Percentiles rank a stretch among this genome's conserved stretches.
phyloP scores from a whole-genome alignment of 2,888 invertebrate genomes.

The Agriopis leucophaearia region DNA sequence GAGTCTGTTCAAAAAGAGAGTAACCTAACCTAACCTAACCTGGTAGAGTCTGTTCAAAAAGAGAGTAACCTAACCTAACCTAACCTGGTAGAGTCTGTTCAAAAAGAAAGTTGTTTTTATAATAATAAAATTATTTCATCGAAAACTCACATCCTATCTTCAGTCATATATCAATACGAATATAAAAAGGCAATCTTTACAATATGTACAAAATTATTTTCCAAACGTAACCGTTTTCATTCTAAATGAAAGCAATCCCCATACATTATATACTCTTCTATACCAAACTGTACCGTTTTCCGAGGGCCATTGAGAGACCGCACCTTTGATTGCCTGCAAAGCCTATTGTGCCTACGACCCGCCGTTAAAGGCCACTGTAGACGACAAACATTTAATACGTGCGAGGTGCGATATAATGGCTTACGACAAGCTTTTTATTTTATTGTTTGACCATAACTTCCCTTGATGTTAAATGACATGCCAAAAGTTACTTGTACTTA shows the following conservation, averaged over 20 bases:
- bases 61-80: too few relatives aligned
- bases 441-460: too few relatives aligned
- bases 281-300: constrained; percentile 10
- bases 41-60: too few relatives aligned
- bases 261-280: background rate
- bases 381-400: background rate
- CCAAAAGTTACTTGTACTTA: too few relatives aligned
- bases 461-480: too few relatives aligned
- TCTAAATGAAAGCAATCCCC: constrained; percentile 7
- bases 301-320: constrained; percentile 43
- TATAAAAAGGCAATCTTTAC: background rate
- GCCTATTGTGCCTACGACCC: constrained; percentile 40
- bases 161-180: background rate
- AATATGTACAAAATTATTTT: constrained; percentile 13
- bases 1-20: too few relatives aligned
- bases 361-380: constrained; percentile 14
- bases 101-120: too few relatives aligned
- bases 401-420: background rate
- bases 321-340: constrained; percentile 58
- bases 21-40: too few relatives aligned
- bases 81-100: too few relatives aligned
- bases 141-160: too few relatives aligned
- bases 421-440: background rate
- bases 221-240: constrained; percentile 8
- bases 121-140: too few relatives aligned